A percentile compares a stretch with the other conserved stretches of the same genome.
phyloP scores from a whole-genome alignment of 2,888 invertebrate species.

The Rhamnusium bicolor region DNA sequence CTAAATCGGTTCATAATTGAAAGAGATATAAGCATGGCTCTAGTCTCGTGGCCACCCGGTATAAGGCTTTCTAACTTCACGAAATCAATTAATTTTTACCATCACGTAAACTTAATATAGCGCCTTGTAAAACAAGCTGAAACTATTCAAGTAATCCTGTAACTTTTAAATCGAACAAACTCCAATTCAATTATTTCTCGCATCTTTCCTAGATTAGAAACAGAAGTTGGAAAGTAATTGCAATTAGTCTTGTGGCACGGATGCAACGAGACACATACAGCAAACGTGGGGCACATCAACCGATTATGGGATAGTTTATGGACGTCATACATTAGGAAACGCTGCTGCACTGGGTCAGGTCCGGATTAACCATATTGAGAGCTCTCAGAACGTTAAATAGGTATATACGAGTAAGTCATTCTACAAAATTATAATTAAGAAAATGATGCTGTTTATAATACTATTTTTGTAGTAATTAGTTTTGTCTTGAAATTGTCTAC shows the following conservation, averaged over 20 bases:
- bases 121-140: background rate
- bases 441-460: too few relatives aligned
- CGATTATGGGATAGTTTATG: constrained; percentile 42
- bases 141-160: constrained; percentile 9
- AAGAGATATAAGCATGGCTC: too few relatives aligned
- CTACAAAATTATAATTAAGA: too few relatives aligned
- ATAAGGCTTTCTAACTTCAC: background rate
- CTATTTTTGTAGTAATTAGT: too few relatives aligned
- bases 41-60: too few relatives aligned
- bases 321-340: constrained; percentile 37
- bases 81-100: background rate
- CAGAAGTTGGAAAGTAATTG: constrained; percentile 36
- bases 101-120: background rate
- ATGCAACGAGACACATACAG: constrained; percentile 37
- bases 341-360: background rate
- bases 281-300: constrained; percentile 34
- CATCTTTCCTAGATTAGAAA: constrained; percentile 27
- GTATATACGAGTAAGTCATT: too few relatives aligned
- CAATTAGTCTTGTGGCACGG: constrained; percentile 36
- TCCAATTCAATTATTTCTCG: constrained; percentile 31
- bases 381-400: too few relatives aligned
- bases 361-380: background rate
- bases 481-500: too few relatives aligned
- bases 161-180: constrained; percentile 29
- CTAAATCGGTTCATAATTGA: too few relatives aligned